phyloP scores from a whole-genome alignment of 2,797 vertebrate species.

The Eidolon dupreanum region DNA sequence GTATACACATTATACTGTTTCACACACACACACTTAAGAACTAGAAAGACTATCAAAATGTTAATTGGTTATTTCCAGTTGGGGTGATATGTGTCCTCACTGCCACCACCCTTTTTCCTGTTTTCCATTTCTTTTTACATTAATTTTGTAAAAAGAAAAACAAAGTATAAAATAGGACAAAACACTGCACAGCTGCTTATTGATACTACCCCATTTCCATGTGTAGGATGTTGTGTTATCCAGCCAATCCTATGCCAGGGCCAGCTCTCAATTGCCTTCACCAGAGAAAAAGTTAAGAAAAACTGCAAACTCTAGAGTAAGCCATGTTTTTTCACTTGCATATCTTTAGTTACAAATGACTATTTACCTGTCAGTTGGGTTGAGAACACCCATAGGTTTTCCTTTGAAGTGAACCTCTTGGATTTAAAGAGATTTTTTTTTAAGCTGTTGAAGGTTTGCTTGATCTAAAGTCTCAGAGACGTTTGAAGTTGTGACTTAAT shows the following conservation, averaged over 20 bases:
- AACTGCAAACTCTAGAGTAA: constrained; percentile 37
- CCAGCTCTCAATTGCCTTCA: constrained; percentile 54
- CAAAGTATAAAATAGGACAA: neutral
- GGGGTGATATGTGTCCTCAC: neutral
- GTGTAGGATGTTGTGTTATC: neutral
- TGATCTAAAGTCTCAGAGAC: constrained; percentile 84
- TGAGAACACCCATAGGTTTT: constrained; percentile 84
- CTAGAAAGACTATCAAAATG: neutral
- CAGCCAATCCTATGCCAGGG: neutral
- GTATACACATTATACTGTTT: neutral
- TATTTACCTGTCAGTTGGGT: constrained; percentile 85
- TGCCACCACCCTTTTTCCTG: neutral
- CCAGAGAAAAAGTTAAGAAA: constrained; percentile 44
- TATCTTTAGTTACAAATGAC: constrained; percentile 85
- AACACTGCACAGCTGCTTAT: neutral
- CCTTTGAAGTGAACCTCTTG: constrained; percentile 86
- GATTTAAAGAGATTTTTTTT: constrained; percentile 84
- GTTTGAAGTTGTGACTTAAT: constrained; percentile 87
- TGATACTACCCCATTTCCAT: neutral
- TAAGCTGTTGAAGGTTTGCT: constrained; percentile 83
- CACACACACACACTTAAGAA: neutral
- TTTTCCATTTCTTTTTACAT: neutral
- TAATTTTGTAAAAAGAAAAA: neutral
- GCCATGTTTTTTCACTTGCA: constrained; percentile 75
- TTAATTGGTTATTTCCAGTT: neutral